These are phyloP conservation scores for Platysternon megacephalum DNA, from an alignment of 2,113 vertebrate genomes.

Conservation along the genomic window DNA sequence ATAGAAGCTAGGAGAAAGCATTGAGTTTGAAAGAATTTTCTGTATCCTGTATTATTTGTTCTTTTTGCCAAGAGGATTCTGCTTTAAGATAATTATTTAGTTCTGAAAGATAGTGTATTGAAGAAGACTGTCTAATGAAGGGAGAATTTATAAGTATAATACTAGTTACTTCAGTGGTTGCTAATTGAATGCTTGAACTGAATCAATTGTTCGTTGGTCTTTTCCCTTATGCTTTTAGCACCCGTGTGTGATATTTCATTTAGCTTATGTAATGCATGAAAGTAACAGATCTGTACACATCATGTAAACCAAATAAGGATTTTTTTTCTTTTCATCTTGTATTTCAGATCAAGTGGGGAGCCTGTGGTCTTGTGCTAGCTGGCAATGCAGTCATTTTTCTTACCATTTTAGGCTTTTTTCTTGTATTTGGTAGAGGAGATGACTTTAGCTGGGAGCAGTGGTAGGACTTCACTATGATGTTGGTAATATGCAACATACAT, in stretches of 20 bases:
- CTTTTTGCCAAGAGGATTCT: not conserved
- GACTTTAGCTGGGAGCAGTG: conserved; percentile 98
- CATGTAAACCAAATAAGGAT: not conserved
- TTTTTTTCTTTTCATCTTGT: conserved; percentile 66
- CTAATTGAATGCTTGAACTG: conserved; percentile 28
- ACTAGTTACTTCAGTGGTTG: not conserved
- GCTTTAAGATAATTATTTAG: not conserved
- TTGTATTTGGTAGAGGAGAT: conserved; percentile 93
- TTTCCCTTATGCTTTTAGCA: conserved; percentile 57
- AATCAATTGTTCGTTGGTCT: not conserved
- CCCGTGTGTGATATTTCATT: conserved; percentile 33
- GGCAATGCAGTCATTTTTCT: conserved; percentile 95
- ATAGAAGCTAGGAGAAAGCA: not conserved
- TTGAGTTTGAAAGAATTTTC: not conserved
- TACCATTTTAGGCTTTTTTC: conserved; percentile 95
- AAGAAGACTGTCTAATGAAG: conserved; percentile 18
- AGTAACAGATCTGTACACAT: not conserved
- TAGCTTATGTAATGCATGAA: conserved; percentile 30
- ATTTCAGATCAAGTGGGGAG: conserved; percentile 94
- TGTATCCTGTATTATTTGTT: not conserved
- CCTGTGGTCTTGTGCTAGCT: conserved; percentile 94
- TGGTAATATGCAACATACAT: not conserved
- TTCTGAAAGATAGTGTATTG: conserved; percentile 1
- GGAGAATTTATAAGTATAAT: not conserved
- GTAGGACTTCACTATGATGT: conserved; percentile 74